Conservation (phyloP, 2,888 invertebrate species). For the Villa cingulata region DNA sequence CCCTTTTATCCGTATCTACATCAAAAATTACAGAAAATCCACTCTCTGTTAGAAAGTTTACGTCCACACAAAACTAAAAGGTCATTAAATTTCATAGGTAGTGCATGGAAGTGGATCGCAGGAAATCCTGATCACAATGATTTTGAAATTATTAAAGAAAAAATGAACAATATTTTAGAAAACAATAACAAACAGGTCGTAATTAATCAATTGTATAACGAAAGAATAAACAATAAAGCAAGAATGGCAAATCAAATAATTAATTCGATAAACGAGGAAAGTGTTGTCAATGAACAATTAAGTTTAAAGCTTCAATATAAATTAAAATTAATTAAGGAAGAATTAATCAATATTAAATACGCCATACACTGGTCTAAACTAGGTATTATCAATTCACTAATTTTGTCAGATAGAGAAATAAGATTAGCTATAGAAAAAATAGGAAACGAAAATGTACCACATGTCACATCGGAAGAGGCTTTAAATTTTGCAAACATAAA, state of each 20-base stretch:
- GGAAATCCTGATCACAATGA: slow-evolving; percentile 1
- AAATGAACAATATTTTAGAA: slow-evolving; percentile 3
- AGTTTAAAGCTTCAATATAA: slow-evolving; percentile 2
- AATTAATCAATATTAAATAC: slow-evolving; percentile 9
- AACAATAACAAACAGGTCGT: slow-evolving; percentile 5
- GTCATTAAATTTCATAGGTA: neutral
- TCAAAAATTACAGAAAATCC: neutral
- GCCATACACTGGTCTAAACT: slow-evolving; percentile 13
- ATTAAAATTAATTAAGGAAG: slow-evolving; percentile 9
- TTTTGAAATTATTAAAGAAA: neutral
- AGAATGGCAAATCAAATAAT: neutral
- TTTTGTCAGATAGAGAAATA: slow-evolving; percentile 14
- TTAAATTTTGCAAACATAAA: slow-evolving; percentile 15
- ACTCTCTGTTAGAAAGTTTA: neutral
- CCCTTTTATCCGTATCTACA: neutral
- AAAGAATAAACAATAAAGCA: slow-evolving; percentile 6
- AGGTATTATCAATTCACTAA: slow-evolving; percentile 13
- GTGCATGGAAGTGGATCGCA: slow-evolving; percentile 4
- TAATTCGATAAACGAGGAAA: neutral
- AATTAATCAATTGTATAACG: slow-evolving; percentile 5
- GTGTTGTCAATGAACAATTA: neutral
- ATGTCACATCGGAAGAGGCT: slow-evolving; percentile 14
- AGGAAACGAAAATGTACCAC: slow-evolving; percentile 12
- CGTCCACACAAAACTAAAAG: neutral
- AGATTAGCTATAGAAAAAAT: slow-evolving; percentile 9